Conservation (phyloP, 1,140 invertebrate species). For the Tetragonula clypearis region DNA sequence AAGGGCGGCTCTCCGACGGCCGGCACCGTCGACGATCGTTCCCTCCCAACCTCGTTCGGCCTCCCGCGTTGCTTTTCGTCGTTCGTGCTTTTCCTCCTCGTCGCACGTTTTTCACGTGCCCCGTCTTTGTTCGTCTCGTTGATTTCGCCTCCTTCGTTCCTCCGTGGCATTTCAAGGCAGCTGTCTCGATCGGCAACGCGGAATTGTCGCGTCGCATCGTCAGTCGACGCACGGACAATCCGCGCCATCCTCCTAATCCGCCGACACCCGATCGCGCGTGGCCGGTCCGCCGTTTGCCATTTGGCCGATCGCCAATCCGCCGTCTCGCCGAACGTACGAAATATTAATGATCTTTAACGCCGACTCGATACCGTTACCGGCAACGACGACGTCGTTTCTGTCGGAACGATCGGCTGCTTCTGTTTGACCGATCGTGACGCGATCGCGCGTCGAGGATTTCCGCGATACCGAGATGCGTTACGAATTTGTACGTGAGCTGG, state of each 20-base stretch:
- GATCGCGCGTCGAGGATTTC: neutral
- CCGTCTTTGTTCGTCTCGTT: neutral
- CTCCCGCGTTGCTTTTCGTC: slow-evolving; percentile 28
- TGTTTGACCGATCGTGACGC: neutral
- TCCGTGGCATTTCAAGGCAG: too few species aligned
- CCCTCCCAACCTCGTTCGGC: neutral
- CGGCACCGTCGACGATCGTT: slow-evolving; percentile 19
- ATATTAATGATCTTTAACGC: slow-evolving; percentile 68
- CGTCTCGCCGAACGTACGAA: slow-evolving; percentile 54
- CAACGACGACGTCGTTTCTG: too few species aligned
- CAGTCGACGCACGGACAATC: slow-evolving; percentile 69
- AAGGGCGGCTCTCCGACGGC: slow-evolving; percentile 52
- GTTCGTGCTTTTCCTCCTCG: neutral
- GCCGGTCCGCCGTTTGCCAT: slow-evolving; percentile 17
- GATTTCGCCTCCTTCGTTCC: neutral
- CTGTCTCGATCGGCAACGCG: slow-evolving; percentile 13
- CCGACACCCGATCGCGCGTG: slow-evolving; percentile 52
- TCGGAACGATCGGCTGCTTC: neutral
- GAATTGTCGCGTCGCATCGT: slow-evolving; percentile 44
- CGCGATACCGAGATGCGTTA: too few species aligned
- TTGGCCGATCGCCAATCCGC: slow-evolving; percentile 65
- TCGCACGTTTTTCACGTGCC: too few species aligned
- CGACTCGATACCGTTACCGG: neutral
- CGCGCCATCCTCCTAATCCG: slow-evolving; percentile 57
- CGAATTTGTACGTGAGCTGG: too few species aligned